Evolutionary conservation across 2,888 invertebrate species (phyloP).

Genomic region (Sphecodes monilicornis): DNA sequence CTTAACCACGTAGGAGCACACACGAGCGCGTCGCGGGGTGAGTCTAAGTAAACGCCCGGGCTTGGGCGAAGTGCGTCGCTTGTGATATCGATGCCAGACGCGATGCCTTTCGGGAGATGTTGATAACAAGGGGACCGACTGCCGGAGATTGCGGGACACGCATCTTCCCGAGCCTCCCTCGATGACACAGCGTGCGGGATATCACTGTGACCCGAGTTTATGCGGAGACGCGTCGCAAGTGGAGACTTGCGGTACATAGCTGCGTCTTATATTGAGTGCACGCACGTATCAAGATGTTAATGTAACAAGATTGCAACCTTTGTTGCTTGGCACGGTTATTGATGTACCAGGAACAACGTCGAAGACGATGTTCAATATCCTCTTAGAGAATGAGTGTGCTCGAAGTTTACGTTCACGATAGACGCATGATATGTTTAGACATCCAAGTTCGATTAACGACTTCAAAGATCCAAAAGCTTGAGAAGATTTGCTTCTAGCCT

Average conservation of each 20-base stretch:
- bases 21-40: slow-evolving; percentile 48
- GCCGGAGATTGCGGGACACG: slow-evolving; percentile 15
- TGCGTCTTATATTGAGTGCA: background rate
- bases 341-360: background rate
- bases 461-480: background rate
- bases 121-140: slow-evolving; percentile 27
- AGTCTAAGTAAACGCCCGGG: slow-evolving; percentile 52
- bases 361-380: background rate
- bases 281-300: background rate
- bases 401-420: background rate
- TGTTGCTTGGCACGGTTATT: background rate
- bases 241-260: background rate
- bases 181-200: slow-evolving; percentile 1
- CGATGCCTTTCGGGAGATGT: slow-evolving; percentile 33
- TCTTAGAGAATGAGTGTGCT: background rate
- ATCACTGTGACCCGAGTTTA: background rate
- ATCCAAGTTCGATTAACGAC: background rate
- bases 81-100: slow-evolving; percentile 41
- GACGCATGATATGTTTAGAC: background rate
- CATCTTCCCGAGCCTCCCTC: background rate
- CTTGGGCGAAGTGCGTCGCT: background rate
- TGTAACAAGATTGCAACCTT: background rate
- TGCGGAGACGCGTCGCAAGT: background rate
- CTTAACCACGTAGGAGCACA: slow-evolving; percentile 73
- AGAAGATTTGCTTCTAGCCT: background rate